Evolutionary conservation across 2,797 vertebrate genomes (phyloP).

Genomic region (Merluccius polli): DNA sequence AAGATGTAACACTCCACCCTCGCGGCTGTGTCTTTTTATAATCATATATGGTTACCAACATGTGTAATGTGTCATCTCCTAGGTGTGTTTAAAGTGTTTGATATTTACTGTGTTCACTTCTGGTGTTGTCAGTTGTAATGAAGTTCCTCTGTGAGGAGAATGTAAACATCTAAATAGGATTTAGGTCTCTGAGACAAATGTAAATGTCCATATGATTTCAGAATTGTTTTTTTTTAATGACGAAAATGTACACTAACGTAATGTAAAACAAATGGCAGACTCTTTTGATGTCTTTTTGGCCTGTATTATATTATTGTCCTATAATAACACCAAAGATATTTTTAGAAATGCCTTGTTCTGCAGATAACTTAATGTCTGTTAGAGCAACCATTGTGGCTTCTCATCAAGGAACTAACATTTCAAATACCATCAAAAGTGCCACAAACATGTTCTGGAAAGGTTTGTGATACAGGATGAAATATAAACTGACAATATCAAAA

Average conservation of each 20-base stretch:
- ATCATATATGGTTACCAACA: neutral
- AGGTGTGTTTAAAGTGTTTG: neutral
- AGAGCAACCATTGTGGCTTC: no score
- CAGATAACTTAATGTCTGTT: no score
- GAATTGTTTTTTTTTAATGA: neutral
- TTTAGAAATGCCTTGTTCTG: no score
- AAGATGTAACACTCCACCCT: conserved; percentile 1
- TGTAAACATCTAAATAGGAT: neutral
- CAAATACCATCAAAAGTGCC: no score
- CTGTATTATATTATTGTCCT: no score
- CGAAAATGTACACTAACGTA: neutral
- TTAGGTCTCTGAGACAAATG: neutral
- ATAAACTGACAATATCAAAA: no score
- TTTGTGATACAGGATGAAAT: no score
- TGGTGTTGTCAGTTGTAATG: neutral
- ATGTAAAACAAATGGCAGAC: no score
- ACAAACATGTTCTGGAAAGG: no score
- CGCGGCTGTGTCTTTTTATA: neutral
- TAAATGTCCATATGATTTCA: neutral
- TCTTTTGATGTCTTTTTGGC: no score
- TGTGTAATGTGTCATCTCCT: neutral
- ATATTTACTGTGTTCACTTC: neutral
- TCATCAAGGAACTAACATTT: no score
- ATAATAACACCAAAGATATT: no score
- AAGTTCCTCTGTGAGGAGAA: neutral